A percentile compares a stretch with the other conserved stretches of the same genome.
These are phyloP conservation scores for Magallana ariakensis DNA, from an alignment of 1,140 invertebrate genomes.

Conservation along the genomic window DNA sequence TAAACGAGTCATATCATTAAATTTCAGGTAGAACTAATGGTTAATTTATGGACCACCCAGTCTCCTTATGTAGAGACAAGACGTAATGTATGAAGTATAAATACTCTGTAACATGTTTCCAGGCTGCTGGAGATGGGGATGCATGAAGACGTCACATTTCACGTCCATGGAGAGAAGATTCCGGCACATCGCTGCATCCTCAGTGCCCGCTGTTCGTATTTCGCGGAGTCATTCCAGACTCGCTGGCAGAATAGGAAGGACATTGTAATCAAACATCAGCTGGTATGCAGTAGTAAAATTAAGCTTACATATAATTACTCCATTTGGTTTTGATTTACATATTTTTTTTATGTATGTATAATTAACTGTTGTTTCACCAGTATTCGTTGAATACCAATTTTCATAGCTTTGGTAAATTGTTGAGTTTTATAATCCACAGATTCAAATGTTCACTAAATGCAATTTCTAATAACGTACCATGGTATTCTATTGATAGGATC, in stretches of 20 bases:
- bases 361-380: too few species aligned
- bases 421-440: neutral
- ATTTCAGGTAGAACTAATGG: too few species aligned
- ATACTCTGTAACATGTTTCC: constrained; percentile 40
- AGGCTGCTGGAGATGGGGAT: constrained; percentile 79
- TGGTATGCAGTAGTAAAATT: constrained; percentile 69
- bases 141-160: constrained; percentile 80
- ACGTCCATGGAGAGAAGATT: constrained; percentile 78
- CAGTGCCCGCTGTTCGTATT: constrained; percentile 79
- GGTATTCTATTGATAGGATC: too few species aligned
- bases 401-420: neutral
- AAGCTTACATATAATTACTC: neutral
- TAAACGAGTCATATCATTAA: too few species aligned
- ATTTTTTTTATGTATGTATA: too few species aligned
- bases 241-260: constrained; percentile 78
- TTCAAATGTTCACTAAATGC: too few species aligned
- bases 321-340: too few species aligned
- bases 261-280: constrained; percentile 75
- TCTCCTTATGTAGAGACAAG: too few species aligned
- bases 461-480: too few species aligned
- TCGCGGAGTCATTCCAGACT: constrained; percentile 78
- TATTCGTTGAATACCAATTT: too few species aligned
- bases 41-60: too few species aligned
- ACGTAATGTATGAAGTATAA: too few species aligned
- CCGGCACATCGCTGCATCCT: constrained; percentile 80